These are phyloP conservation scores for Stenurella melanura DNA, from an alignment of 2,888 invertebrate genomes.

Conservation along the genomic window DNA sequence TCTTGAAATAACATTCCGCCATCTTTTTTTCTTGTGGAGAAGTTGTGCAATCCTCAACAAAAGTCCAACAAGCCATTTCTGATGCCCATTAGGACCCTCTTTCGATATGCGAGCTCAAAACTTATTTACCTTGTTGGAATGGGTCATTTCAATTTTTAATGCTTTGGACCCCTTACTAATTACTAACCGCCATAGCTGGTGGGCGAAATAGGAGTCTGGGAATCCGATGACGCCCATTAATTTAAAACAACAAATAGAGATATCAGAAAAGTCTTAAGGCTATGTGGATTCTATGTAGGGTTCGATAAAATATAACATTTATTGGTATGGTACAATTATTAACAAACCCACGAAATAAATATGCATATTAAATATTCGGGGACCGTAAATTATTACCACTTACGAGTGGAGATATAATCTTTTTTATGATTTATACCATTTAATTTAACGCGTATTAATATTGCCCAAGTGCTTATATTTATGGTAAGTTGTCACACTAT, in stretches of 20 bases:
- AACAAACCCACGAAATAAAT: slow-evolving; percentile 16
- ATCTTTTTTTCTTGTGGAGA: too few relatives aligned
- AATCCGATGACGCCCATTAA: slow-evolving; percentile 56
- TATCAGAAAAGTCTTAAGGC: slow-evolving; percentile 40
- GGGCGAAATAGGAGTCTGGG: slow-evolving; percentile 24
- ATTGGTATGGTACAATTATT: slow-evolving; percentile 15
- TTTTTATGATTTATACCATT: slow-evolving; percentile 15
- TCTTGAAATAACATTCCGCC: too few relatives aligned
- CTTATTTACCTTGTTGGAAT: too few relatives aligned
- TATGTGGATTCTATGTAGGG: not conserved
- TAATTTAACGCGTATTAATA: slow-evolving; percentile 7
- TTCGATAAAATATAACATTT: slow-evolving; percentile 33
- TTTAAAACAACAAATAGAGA: slow-evolving; percentile 58
- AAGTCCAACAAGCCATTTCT: too few relatives aligned
- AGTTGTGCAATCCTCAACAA: too few relatives aligned
- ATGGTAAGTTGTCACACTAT: slow-evolving; percentile 7
- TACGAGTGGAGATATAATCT: slow-evolving; percentile 16
- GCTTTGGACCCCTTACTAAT: too few relatives aligned
- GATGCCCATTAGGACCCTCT: too few relatives aligned
- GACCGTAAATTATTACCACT: slow-evolving; percentile 1
- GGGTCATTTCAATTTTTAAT: too few relatives aligned
- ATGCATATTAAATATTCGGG: slow-evolving; percentile 27
- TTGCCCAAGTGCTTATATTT: slow-evolving; percentile 7
- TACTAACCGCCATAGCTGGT: slow-evolving; percentile 10
- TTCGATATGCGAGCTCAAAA: too few relatives aligned